Conservation (phyloP, 1,140 invertebrate species). For the Pogonus chalceus region DNA sequence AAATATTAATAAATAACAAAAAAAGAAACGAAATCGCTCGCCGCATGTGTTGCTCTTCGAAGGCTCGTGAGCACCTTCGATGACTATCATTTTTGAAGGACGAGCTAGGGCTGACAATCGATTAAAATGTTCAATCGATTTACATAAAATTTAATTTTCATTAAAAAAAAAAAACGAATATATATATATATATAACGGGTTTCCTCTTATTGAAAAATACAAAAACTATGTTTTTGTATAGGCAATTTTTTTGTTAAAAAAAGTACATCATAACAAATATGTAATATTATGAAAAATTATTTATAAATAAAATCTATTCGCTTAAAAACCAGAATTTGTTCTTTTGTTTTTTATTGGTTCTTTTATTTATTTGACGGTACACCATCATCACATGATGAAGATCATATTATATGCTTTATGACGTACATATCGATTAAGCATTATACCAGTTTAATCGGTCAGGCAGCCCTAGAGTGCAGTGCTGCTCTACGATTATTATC, state of each 20-base stretch:
- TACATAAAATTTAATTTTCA: background rate
- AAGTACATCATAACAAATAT: conserved; percentile 24
- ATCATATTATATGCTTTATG: background rate
- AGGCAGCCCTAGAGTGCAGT: conserved; percentile 1
- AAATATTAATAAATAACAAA: background rate
- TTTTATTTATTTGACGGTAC: background rate
- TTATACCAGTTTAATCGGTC: background rate
- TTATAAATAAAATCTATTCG: conserved; percentile 8
- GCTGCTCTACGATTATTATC: background rate
- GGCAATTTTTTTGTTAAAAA: conserved; percentile 28
- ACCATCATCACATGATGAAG: background rate
- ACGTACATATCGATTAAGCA: background rate
- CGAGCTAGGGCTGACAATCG: conserved; percentile 25
- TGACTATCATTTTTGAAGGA: background rate
- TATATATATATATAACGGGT: background rate
- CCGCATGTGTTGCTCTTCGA: background rate
- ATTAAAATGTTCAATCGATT: conserved; percentile 24
- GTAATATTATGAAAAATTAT: conserved; percentile 20
- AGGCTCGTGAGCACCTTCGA: background rate
- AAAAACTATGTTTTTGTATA: conserved; percentile 26
- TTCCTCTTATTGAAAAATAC: conserved; percentile 8
- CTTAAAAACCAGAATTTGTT: conserved; percentile 3
- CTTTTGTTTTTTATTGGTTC: background rate
- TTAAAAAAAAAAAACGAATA: background rate
- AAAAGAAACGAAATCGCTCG: conserved; percentile 2